phyloP scores from a whole-genome alignment of 2,113 vertebrate species.

The Cynoglossus semilaevis region DNA sequence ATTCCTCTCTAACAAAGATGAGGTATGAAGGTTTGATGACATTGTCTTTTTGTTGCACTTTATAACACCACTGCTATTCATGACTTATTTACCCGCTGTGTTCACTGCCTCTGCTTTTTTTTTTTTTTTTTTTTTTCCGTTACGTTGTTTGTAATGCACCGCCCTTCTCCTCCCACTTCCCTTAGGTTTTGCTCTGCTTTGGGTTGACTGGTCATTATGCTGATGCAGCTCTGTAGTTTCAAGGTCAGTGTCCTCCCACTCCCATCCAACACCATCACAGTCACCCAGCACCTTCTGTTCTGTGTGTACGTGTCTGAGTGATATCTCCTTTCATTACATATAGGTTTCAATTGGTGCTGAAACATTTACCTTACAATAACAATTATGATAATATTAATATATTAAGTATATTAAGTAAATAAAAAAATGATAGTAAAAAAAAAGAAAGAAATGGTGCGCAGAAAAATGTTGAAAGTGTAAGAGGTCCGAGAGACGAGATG shows the following conservation, averaged over 20 bases:
- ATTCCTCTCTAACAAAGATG: constrained; percentile 39
- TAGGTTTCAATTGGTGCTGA: too few relatives aligned
- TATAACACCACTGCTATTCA: too few relatives aligned
- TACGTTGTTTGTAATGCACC: constrained; percentile 50
- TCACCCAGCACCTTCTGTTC: constrained; percentile 13
- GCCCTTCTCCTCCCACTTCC: constrained; percentile 85
- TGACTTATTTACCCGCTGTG: constrained; percentile 19
- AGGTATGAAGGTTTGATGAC: constrained; percentile 32
- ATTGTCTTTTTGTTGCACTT: not conserved
- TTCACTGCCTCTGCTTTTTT: constrained; percentile 33
- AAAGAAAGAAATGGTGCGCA: too few relatives aligned
- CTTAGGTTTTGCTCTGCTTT: constrained; percentile 95
- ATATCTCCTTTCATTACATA: not conserved
- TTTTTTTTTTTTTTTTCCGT: constrained; percentile 4
- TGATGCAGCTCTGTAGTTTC: constrained; percentile 99
- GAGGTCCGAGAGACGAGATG: too few relatives aligned
- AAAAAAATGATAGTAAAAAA: too few relatives aligned
- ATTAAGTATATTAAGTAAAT: too few relatives aligned
- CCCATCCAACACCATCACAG: not conserved
- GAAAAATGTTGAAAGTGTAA: too few relatives aligned
- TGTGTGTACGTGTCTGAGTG: too few relatives aligned
- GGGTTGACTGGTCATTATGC: constrained; percentile 96
- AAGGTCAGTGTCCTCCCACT: constrained; percentile 91
- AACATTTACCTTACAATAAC: too few relatives aligned
- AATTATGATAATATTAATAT: too few relatives aligned